phyloP scores from a whole-genome alignment of 2,888 invertebrate genomes.

The Amorpha juglandis region DNA sequence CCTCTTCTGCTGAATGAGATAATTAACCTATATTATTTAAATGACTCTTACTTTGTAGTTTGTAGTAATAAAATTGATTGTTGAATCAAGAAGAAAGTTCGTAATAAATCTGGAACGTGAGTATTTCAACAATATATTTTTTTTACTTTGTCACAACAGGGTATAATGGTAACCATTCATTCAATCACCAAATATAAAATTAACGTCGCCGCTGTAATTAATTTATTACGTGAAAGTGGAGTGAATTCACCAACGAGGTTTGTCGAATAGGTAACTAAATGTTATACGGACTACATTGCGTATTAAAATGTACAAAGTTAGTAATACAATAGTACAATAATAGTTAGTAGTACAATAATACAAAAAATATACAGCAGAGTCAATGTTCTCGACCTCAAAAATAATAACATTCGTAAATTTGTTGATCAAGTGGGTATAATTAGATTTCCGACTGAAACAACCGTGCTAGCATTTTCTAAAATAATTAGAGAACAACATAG shows the following conservation, averaged over 20 bases:
- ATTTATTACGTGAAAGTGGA: constrained; percentile 44
- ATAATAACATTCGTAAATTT: constrained; percentile 26
- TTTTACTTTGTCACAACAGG: background rate
- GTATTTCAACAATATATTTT: no score
- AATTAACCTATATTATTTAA: no score
- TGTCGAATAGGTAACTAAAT: constrained; percentile 48
- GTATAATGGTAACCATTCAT: background rate
- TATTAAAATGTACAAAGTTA: constrained; percentile 46
- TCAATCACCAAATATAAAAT: constrained; percentile 36
- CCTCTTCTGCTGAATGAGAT: no score
- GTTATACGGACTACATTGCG: constrained; percentile 42
- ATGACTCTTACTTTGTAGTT: no score
- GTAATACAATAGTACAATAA: no score
- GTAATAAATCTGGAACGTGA: no score
- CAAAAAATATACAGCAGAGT: no score
- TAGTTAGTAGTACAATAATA: no score
- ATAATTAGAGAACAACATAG: background rate
- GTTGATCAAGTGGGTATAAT: constrained; percentile 33
- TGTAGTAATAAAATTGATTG: no score
- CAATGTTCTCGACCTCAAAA: constrained; percentile 36
- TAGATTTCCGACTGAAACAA: constrained; percentile 17
- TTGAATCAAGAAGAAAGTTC: no score
- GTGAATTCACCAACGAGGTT: constrained; percentile 45
- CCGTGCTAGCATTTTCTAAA: background rate
- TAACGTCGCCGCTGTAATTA: constrained; percentile 37